Conservation (phyloP, 2,888 invertebrate genomes). For the Zeuzera pyrina region DNA sequence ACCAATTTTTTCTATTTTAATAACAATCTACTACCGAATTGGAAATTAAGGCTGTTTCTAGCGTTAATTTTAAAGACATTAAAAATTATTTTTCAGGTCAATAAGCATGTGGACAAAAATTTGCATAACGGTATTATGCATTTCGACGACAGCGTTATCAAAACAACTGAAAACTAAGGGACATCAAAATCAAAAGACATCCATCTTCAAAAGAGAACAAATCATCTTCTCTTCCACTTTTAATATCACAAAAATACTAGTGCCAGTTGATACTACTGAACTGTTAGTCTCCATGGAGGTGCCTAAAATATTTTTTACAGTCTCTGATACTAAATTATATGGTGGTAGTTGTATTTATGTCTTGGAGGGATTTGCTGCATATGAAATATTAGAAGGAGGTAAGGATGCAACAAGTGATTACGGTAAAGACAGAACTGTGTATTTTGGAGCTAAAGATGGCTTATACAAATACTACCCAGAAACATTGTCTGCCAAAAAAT, state of each 20-base stretch:
- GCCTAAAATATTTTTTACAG: conserved; percentile 46
- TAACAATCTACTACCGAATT: background rate
- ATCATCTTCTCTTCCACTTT: conserved; percentile 38
- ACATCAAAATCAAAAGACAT: background rate
- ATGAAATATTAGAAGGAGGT: conserved; percentile 47
- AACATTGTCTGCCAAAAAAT: conserved; percentile 40
- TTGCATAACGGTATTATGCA: background rate
- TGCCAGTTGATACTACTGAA: conserved; percentile 33
- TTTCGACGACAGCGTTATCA: background rate
- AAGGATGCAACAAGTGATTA: conserved; percentile 46
- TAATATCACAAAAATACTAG: conserved; percentile 43
- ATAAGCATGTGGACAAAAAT: background rate
- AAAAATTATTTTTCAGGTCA: background rate
- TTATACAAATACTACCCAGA: conserved; percentile 38
- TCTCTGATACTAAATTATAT: conserved; percentile 34
- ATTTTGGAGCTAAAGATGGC: conserved; percentile 42
- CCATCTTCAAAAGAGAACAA: conserved; percentile 35
- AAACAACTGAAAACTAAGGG: background rate
- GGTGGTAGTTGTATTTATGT: conserved; percentile 50
- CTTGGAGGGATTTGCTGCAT: conserved; percentile 46
- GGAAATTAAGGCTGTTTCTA: background rate
- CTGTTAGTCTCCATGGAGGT: conserved; percentile 30
- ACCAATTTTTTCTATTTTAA: background rate
- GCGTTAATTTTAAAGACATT: background rate
- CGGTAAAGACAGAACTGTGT: conserved; percentile 29